Conservation (phyloP, 2,113 vertebrate species). For the Sander vitreus region DNA sequence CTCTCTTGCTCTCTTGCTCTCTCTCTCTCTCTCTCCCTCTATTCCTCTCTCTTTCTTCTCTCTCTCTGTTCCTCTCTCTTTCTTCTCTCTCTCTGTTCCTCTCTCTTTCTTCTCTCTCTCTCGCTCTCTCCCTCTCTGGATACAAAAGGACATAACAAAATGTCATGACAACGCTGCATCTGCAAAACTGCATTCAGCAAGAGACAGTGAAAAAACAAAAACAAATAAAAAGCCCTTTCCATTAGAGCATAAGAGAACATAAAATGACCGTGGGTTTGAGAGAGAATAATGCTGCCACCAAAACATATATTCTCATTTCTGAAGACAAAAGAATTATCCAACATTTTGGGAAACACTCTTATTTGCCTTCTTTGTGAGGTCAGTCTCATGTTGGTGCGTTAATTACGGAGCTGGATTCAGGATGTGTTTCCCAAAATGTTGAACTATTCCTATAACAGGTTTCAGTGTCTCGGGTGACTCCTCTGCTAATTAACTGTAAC, state of each 20-base stretch:
- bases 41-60: constrained; percentile 23
- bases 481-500: constrained; percentile 4
- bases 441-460: background rate
- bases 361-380: background rate
- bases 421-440: background rate
- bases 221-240: background rate
- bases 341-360: too few relatives aligned
- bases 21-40: background rate
- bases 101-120: constrained; percentile 14
- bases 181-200: constrained; percentile 15
- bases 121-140: background rate
- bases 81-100: constrained; percentile 5
- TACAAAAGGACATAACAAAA: constrained; percentile 28
- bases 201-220: background rate
- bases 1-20: constrained; percentile 32
- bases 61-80: constrained; percentile 35
- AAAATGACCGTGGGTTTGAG: background rate
- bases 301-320: background rate
- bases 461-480: constrained; percentile 7
- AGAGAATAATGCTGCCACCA: background rate
- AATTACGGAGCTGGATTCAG: background rate
- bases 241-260: background rate
- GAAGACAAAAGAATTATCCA: background rate
- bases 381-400: background rate
- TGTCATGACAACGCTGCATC: constrained; percentile 46